Base-by-base conservation (phyloP, 2,797 vertebrate genomes). In the Pogoniulus pusillus region DNA sequence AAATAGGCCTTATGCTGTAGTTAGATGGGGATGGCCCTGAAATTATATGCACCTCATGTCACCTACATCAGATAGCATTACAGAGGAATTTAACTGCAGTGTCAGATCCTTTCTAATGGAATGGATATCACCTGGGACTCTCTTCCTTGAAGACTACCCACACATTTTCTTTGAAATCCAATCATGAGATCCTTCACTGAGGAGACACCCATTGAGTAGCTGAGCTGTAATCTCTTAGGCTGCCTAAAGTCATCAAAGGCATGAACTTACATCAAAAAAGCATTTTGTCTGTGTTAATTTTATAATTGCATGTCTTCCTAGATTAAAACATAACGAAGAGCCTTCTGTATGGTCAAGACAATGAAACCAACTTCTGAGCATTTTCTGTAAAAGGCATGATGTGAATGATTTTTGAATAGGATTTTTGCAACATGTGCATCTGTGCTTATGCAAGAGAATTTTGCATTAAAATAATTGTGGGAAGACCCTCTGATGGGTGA, bases 121-220 rank as follows among this genome's bases (percentile, higher is more conserved):
- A 77, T 4, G 16, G 59, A 35, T 91, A 88, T 89, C 58, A n/a
- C 72, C 20, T 73, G 29, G 53, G 73, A 82, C 68, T 91, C 76
- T 71, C 16, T 68, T 93, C 62, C 64, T 91, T 91, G 90, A 91
- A 91, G 75, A 84, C 90, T 90, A 19, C 92, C 92, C 92, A 95
- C 90, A 59, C 90, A 22, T 59, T 77, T 87, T 54, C 90, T 91
- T 94, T 92, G 86, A 93, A 90, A 94, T 92, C 68, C 63, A 72
- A 70, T 95, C 81, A 43, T 41, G 62, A 94, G 73, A 62, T 87
- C 78, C n/a, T 80, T 68, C 32, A 66, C 49, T 68, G 82, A 82
- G 65, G 78, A 91, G 69, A 72, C 83, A 91, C 87, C 77, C 2
- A 4, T 23, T 22, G 57, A 75, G 62, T 24, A 90, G 75, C 82